Percentiles rank a stretch among this genome's conserved stretches.
These are phyloP conservation scores for Siniperca obscura DNA, from an alignment of 2,797 vertebrate genomes.

Conservation along the genomic window DNA sequence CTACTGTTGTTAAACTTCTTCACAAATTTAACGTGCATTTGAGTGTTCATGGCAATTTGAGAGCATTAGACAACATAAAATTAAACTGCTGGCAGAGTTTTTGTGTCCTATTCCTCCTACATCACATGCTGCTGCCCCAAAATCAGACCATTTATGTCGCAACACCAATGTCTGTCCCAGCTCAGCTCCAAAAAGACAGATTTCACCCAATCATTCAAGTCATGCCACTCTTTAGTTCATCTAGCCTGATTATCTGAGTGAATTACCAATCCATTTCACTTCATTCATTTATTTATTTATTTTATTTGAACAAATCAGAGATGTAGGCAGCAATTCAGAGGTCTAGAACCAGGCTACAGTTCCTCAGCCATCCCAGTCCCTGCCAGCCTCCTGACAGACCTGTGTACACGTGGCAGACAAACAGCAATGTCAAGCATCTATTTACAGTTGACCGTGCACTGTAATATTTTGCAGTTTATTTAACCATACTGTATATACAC, in stretches of 20 bases:
- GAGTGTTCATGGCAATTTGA: neutral
- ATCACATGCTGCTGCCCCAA: neutral
- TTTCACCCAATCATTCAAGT: neutral
- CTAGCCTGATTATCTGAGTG: neutral
- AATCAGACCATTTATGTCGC: neutral
- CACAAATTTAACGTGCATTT: neutral
- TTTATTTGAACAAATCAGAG: neutral
- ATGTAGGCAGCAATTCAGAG: neutral
- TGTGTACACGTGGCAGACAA: constrained; percentile 5
- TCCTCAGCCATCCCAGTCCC: neutral
- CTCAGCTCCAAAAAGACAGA: constrained; percentile 7
- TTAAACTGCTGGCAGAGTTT: neutral
- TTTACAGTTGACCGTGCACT: neutral
- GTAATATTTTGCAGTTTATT: neutral
- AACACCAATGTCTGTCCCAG: neutral
- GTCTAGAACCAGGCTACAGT: neutral
- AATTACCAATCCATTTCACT: neutral
- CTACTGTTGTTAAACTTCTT: neutral
- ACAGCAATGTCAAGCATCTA: constrained; percentile 1
- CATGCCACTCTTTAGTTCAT: neutral
- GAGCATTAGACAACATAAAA: neutral
- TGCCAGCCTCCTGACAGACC: constrained; percentile 8
- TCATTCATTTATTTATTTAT: neutral
- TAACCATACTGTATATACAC: neutral
- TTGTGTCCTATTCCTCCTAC: neutral